A percentile compares a stretch with the other conserved stretches of the same genome.
phyloP scores from a whole-genome alignment of 2,113 vertebrate genomes.

The Cricetomys ansorgei region DNA sequence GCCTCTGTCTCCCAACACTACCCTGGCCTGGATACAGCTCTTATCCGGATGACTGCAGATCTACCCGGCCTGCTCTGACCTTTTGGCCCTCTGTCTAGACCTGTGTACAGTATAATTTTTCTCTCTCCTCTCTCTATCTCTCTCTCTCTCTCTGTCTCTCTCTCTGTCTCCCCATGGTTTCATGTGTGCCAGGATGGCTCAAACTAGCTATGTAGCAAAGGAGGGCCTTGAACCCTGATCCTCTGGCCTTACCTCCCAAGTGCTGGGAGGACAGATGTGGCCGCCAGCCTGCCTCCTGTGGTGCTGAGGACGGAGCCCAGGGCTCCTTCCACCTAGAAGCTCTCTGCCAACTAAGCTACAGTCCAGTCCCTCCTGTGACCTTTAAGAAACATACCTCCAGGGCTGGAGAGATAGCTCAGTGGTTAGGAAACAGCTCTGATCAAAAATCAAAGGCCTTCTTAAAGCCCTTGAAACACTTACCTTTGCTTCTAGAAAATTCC shows the following conservation, averaged over 20 bases:
- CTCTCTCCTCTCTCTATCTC: background rate
- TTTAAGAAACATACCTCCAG: no score
- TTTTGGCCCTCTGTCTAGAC: background rate
- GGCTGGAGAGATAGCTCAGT: no score
- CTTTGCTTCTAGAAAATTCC: slow-evolving; percentile 4
- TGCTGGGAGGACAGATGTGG: background rate
- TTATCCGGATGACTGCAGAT: background rate
- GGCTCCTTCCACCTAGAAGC: background rate
- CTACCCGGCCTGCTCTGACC: background rate
- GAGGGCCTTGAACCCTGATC: background rate
- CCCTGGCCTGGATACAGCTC: background rate
- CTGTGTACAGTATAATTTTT: background rate
- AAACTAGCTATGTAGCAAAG: background rate
- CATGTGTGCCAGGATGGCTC: background rate
- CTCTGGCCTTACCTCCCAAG: background rate
- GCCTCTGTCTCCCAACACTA: fast-evolving
- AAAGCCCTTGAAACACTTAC: background rate
- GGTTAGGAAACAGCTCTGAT: background rate
- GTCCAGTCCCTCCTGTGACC: background rate
- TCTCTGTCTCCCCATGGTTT: background rate
- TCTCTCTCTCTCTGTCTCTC: background rate
- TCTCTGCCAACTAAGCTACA: background rate
- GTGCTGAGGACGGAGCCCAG: background rate
- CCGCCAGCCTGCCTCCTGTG: no score
- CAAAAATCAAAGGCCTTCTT: background rate